Evolutionary conservation across 2,797 vertebrate genomes (phyloP), one percentile per base, ranked within the genome.

Genomic region (Onychomys leucogaster): DNA sequence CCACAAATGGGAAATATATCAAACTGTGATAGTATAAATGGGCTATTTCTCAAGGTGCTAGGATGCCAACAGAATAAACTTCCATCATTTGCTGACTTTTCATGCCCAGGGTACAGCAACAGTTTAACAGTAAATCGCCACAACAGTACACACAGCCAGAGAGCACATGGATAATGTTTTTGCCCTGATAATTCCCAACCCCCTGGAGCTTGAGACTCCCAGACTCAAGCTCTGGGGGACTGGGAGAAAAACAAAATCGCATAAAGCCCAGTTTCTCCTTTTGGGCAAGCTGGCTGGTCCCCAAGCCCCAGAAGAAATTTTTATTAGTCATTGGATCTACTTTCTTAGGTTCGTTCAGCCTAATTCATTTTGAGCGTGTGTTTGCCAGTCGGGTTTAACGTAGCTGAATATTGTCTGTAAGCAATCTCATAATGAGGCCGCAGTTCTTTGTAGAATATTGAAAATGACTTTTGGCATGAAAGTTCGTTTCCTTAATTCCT

Each of bases 1-100:
- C 97, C 83, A 98, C 95, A 98, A 98, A 98, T 97, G 98, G 98
- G 98, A 99, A 99, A 99, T 99, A 98, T 98, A 99, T 99, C 98
- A 99, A 98, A 98, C 98, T 49, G 98, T 97, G 98, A 99, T 99
- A 99, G 98, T 99, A 98, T 96, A 98, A 98, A 98, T 98, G 98
- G 97, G 98, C 98, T 98, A 98, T 99, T 99, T 99, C 98, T 98
- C 98, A 98, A 99, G 98, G 98, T 98, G 98, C 97, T 98, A 98
- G 98, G 98, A 98, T 98, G 98, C 98, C 98, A 98, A 96, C 97
- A 98, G 97, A 98, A 98, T 97, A 98, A 98, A 98, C 98, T 98
- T 98, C 14, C 97, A 98, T 98, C 98, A 98, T 98, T 98, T 97
- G 97, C 98, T 96, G 98, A 98, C 93, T 98, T 98, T 97, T 97